Evolutionary conservation across 2,888 invertebrate species (phyloP), one percentile per base, ranked within the genome.

Genomic region (Copidosoma aretas): DNA sequence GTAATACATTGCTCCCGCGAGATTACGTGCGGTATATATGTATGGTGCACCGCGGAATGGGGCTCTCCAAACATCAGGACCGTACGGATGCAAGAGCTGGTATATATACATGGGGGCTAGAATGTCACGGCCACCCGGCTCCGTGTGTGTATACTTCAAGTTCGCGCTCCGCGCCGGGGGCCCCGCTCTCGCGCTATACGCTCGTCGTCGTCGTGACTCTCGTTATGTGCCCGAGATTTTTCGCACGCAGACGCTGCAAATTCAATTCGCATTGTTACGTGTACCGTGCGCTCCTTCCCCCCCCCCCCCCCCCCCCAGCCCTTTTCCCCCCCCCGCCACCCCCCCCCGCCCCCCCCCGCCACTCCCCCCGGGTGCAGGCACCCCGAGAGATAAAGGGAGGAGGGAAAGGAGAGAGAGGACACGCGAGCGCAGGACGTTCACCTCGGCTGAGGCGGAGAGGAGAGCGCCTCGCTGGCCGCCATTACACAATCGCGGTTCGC

Each of bases 401-500:
- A 21, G 41, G 19, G 19, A 17, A 52, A 51, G 19, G 19, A 24
- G 53, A 53, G 69, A 71, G 70, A 67, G 65, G 72, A 68, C 73
- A 71, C 73, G 75, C 32, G 8, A 32, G 65, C 32, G 74, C 73
- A 79, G 80, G 80, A 79, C 80, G 75, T 80, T 80, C 78, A 80
- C 80, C 80, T 80, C 72, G 61, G 58, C n/a, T 12, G 39, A 60
- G 67, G 63, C 43, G 43, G 12, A 12, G 43, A 17, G 17, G 43
- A 46, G 43, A 12, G 4, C 12, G 71, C 65, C 56, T 43, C 41
- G 68, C 58, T 60, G 72, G 77, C 78, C 80, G 80, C 81, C 81
- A 81, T 81, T 81, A 81, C 81, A 81, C 81, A 81, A 81, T 81
- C 81, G 77, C 72, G 77, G 62, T 24, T 56, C 14, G 19, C 39